These are phyloP conservation scores for Semnornis frantzii DNA, from an alignment of 2,113 vertebrate genomes.

Conservation along the genomic window DNA sequence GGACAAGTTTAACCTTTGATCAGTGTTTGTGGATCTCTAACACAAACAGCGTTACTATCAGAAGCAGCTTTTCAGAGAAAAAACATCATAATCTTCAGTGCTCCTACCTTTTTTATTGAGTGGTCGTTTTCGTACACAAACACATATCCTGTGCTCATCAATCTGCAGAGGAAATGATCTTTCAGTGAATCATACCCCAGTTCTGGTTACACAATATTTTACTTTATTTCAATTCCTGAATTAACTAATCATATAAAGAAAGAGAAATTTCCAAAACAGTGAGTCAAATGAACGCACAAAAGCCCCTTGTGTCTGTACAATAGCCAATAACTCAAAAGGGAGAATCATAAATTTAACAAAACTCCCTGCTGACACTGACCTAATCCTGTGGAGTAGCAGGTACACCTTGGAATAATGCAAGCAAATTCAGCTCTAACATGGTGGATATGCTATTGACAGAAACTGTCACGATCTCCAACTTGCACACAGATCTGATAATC, in stretches of 20 bases:
- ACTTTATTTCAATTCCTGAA: neutral
- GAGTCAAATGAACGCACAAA: neutral
- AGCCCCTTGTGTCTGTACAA: neutral
- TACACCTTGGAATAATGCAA: neutral
- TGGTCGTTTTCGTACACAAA: slow-evolving; percentile 94
- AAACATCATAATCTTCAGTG: neutral
- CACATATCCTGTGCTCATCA: slow-evolving; percentile 98
- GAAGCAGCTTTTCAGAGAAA: neutral
- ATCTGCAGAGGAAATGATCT: slow-evolving; percentile 78
- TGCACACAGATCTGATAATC: neutral
- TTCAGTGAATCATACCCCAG: neutral
- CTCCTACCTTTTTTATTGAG: slow-evolving; percentile 95
- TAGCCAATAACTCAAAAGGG: neutral
- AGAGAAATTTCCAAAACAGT: neutral
- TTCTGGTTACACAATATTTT: neutral
- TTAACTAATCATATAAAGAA: neutral
- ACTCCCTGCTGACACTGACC: neutral
- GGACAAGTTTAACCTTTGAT: neutral
- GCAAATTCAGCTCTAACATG: neutral
- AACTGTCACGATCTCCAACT: neutral
- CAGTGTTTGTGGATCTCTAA: neutral
- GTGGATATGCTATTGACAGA: neutral
- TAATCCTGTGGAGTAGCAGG: neutral
- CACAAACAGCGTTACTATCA: neutral
- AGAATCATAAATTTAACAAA: neutral